Evolutionary conservation across 2,797 vertebrate species (phyloP).

Genomic region (Danio albolineatus): DNA sequence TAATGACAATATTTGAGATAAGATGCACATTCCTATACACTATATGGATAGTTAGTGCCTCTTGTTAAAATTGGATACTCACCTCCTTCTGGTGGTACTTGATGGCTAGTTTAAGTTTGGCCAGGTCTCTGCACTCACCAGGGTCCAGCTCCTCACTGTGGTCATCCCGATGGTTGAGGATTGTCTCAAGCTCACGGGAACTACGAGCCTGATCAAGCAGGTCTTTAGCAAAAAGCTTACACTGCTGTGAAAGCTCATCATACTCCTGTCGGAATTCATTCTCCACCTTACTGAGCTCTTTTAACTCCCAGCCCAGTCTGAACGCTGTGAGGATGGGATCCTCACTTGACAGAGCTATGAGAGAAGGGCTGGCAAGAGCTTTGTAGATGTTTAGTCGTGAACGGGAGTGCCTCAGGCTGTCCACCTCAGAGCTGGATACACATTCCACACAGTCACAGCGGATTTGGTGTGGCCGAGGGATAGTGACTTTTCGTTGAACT

Average conservation of each 20-base stretch:
- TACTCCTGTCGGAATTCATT: conserved; percentile 98
- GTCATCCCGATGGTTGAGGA: conserved; percentile 95
- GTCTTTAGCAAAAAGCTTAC: conserved; percentile 96
- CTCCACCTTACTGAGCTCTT: conserved; percentile 97
- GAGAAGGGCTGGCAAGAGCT: conserved; percentile 92
- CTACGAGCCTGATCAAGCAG: conserved; percentile 95
- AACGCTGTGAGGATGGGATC: conserved; percentile 96
- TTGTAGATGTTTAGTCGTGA: conserved; percentile 96
- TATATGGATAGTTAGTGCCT: too few species aligned
- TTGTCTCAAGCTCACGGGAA: conserved; percentile 93
- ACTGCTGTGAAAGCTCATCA: conserved; percentile 96
- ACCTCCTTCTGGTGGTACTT: conserved; percentile 98
- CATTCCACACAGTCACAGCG: conserved; percentile 96
- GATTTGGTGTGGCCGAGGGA: conserved; percentile 94
- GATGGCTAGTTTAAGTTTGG: conserved; percentile 97
- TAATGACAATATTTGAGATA: too few species aligned
- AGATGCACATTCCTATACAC: background rate
- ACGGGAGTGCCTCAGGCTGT: conserved; percentile 93
- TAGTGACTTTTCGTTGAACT: conserved; percentile 93
- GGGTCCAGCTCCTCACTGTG: conserved; percentile 94
- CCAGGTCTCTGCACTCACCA: conserved; percentile 92
- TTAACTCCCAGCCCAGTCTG: conserved; percentile 95
- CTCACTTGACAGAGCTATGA: conserved; percentile 95
- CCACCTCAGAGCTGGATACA: conserved; percentile 94
- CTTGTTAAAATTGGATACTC: conserved; percentile 60